Base-by-base conservation (phyloP, 2,888 invertebrate species). In the Drosophila paranaensis region DNA sequence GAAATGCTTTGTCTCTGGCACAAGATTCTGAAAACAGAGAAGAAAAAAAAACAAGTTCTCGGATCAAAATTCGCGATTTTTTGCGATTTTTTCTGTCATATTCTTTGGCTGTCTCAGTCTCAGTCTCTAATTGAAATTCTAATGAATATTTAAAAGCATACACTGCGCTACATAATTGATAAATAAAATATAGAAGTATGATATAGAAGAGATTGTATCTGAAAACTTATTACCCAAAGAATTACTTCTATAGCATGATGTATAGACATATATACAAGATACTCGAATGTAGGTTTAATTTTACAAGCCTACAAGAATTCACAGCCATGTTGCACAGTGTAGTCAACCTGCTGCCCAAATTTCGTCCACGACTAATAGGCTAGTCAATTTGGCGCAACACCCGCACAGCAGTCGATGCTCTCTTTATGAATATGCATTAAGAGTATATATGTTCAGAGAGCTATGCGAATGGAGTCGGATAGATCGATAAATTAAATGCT, bases 401-500 rank as follows among this genome's bases (percentile, higher is more conserved):
- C 88, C 88, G 85, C 88, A 82, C 80, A 40, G 10, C 53, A 37
- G 33, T 10, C 25, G 60, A 9, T 42, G 60, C 53, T 58, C 55
- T 54, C 63, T 48, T 43, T 68, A 58, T 43, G 53, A n/a, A 48
- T 58, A 48, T 10, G 8, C 51, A 37, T 64, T 33, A 56, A 43
- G 16, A 14, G 14, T n/a, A 37, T 55, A 53, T 27, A 25, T 40
- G 30, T 51, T 27, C 56, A 50, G 57, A 48, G 16, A 48, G 54
- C 40, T 40, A 65, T 51, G 30, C 16, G 30, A 20, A 37, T n/a
- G 27, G 30, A 20, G 42, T 14, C 50, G 58, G 66, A 81, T 71
- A 70, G 79, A 67, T 61, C 82, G 77, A 86, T 83, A 88, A 88
- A 83, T 83, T 80, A 73, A 78, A 63, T 73, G 89, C 58, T 86